Conservation (phyloP, 2,888 invertebrate genomes). For the Agrochola litura region DNA sequence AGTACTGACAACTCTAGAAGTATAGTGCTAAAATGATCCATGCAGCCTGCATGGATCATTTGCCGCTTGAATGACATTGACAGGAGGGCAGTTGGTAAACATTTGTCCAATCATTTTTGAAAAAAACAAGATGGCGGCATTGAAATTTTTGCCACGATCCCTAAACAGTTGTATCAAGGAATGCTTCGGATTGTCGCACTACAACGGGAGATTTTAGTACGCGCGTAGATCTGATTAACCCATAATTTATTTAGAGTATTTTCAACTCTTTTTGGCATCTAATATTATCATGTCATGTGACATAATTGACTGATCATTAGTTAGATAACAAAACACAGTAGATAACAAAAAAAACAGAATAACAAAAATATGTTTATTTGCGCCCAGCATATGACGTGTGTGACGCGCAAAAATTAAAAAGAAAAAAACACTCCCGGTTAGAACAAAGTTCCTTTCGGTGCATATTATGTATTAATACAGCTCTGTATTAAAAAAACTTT, state of each 20-base stretch:
- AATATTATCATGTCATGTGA: not conserved
- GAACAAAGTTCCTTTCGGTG: not conserved
- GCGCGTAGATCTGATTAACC: not conserved
- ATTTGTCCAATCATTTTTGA: not conserved
- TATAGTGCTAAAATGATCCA: not conserved
- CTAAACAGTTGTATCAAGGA: not conserved
- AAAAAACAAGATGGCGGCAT: not conserved
- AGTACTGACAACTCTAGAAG: not conserved
- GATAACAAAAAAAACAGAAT: no score
- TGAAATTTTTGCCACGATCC: not conserved
- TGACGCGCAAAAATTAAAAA: no score
- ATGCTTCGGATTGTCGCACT: not conserved
- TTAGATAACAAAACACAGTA: no score
- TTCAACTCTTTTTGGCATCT: not conserved
- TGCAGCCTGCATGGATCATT: not conserved
- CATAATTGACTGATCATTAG: not conserved
- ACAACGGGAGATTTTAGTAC: not conserved
- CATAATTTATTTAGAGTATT: not conserved
- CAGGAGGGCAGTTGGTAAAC: not conserved
- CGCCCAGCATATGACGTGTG: no score
- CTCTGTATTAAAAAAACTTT: no score
- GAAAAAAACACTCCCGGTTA: not conserved
- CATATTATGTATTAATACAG: not conserved
- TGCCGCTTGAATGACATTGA: not conserved
- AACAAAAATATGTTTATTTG: no score